phyloP scores from a whole-genome alignment of 2,113 vertebrate genomes.

The Galeopterus variegatus region DNA sequence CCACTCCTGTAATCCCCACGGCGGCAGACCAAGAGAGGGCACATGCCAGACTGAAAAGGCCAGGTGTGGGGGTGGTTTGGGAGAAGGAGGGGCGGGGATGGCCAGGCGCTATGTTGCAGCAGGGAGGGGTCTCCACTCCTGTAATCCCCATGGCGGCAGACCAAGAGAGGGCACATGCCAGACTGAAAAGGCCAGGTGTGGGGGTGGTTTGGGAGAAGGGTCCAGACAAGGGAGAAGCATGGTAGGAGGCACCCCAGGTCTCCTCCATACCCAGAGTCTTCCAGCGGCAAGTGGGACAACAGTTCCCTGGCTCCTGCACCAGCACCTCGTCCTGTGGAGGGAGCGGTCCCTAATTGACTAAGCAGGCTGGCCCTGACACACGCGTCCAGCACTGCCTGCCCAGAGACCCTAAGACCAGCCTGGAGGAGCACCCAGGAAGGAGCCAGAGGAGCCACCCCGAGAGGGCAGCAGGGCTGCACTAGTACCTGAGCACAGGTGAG shows the following conservation, averaged over 20 bases:
- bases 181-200: neutral
- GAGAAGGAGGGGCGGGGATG: neutral
- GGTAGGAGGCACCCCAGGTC: fast-evolving
- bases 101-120: fast-evolving
- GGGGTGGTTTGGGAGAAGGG: neutral
- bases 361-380: neutral
- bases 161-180: neutral
- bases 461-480: neutral
- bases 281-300: conserved; percentile 92
- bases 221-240: neutral
- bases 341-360: neutral
- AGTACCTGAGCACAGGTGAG: conserved; percentile 88
- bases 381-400: neutral
- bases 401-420: neutral
- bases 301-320: conserved; percentile 90
- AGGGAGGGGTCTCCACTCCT: neutral
- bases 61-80: neutral
- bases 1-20: neutral
- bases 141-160: neutral
- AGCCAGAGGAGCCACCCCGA: fast-evolving
- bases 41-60: neutral
- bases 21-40: neutral
- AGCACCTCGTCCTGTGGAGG: conserved; percentile 90
- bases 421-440: neutral
- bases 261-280: conserved; percentile 87